A percentile compares a stretch with the other conserved stretches of the same genome.
Conservation (phyloP, 2,888 invertebrate genomes). For the Drosophila ezoana region DNA sequence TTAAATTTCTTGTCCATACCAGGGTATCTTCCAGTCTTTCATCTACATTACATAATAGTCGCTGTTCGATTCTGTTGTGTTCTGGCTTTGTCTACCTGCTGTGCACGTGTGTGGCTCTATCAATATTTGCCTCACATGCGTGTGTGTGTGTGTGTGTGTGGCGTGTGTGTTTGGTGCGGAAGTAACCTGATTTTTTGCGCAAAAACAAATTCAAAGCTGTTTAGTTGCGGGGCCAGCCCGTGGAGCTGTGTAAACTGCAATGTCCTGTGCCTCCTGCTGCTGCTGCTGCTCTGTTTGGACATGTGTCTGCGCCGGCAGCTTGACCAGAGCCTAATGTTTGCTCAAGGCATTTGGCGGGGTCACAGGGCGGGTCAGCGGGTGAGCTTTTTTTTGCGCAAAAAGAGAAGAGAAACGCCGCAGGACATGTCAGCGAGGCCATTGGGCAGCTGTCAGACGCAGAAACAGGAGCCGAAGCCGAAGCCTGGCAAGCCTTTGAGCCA, state of each 20-base stretch:
- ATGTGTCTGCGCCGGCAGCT: constrained; percentile 63
- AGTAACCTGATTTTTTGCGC: constrained; percentile 74
- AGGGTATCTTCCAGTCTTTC: constrained; percentile 26
- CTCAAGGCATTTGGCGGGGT: constrained; percentile 51
- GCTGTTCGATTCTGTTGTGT: constrained; percentile 3
- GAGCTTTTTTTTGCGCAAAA: constrained; percentile 28
- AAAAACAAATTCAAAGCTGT: constrained; percentile 49
- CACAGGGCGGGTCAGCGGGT: constrained; percentile 19
- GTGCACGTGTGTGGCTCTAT: constrained; percentile 70
- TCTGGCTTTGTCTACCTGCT: constrained; percentile 69
- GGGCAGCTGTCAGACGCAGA: constrained; percentile 70
- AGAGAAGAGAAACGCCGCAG: constrained; percentile 54
- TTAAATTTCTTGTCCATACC: background rate
- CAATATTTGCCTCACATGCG: constrained; percentile 65
- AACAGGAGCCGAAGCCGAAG: constrained; percentile 8
- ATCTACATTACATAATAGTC: background rate
- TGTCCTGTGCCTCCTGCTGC: constrained; percentile 52
- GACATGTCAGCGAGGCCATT: constrained; percentile 43
- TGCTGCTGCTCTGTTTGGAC: constrained; percentile 54
- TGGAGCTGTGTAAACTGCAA: constrained; percentile 68
- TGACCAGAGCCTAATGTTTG: constrained; percentile 66
- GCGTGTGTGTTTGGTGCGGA: constrained; percentile 53
- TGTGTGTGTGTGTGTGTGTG: constrained; percentile 24
- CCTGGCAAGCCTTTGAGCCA: constrained; percentile 68
- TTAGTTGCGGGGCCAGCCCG: constrained; percentile 23